Base-by-base conservation (phyloP, 92 coral and sea anemone species). In the Zoanthus sociatus region DNA sequence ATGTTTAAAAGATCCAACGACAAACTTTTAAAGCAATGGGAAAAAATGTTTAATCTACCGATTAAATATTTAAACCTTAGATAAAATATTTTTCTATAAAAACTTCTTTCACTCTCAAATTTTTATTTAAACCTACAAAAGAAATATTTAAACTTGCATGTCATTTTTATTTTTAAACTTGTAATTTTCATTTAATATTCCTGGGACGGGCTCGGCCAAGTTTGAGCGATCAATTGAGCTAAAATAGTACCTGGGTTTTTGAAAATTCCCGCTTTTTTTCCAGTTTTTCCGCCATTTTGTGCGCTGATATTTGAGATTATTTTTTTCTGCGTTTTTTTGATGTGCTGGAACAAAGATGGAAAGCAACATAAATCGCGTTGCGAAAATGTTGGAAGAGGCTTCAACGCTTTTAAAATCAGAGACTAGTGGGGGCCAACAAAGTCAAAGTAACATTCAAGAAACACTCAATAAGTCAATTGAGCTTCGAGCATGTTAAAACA, bases 401-500 rank as follows among this genome's bases (percentile, higher is more conserved):
- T 71, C 76, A 10, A 33, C 6, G 7, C 50, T 71, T 33, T 42
- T 71, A 33, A 71, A 32, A 51, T 71, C 76, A 10, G 77, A 73
- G 77, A 9, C 77, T 44, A 44, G 77, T 73, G 77, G 55, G 55
- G 12, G 77, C 55, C 55, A 73, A 46, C 77, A 73, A 30, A 73
- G 77, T 44, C 76, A 71, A 71, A 71, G 51, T 33, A 74, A 73
- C 0, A 63, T 74, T 82, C 86, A 90, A 37, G 90, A 92, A 78
- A 70, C 94, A 33, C 76, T n/a, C n/a, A n/a, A n/a, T n/a, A n/a
- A n/a, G n/a, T 92, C 50, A 54, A 73, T 13, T 79, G 94, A 74
- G 91, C 92, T 12, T 56, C 83, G 58, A 54, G 64, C 78, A 91
- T 91, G 89, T 71, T 91, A 84, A 82, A 68, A 51, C 74, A 74